These are phyloP conservation scores for Petrolisthes cinctipes DNA, from an alignment of 2,888 invertebrate genomes.

Conservation along the genomic window DNA sequence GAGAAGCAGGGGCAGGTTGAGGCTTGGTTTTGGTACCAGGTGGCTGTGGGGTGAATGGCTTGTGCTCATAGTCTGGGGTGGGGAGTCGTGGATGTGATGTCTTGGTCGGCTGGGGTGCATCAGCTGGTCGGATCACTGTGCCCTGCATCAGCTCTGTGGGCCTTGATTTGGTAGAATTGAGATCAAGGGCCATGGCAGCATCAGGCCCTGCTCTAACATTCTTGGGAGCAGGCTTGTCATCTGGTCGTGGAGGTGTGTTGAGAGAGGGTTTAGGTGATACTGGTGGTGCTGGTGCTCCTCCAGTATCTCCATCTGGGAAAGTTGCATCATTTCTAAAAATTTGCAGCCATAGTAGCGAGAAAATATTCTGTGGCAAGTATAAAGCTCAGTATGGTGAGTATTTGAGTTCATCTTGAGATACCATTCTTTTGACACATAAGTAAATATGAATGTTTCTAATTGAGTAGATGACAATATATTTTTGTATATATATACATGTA, in stretches of 20 bases:
- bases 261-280: conserved; percentile 34
- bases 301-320: not conserved
- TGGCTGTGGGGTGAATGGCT: conserved; percentile 13
- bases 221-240: conserved; percentile 38
- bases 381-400: too few species aligned
- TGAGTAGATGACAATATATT: not conserved
- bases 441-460: too few species aligned
- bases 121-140: not conserved
- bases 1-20: conserved; percentile 20
- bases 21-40: conserved; percentile 35
- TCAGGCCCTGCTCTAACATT: not conserved
- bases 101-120: not conserved
- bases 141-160: conserved; percentile 6
- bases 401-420: too few species aligned
- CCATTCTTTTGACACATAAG: too few species aligned
- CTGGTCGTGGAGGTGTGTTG: conserved; percentile 9
- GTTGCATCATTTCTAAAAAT: too few species aligned
- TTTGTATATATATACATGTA: not conserved
- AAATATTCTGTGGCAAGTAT: too few species aligned
- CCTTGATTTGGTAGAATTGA: not conserved
- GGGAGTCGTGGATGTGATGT: conserved; percentile 38
- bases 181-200: not conserved
- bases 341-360: too few species aligned
- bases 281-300: conserved; percentile 25
- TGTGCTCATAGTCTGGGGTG: conserved; percentile 48